Conservation (phyloP, 2,797 vertebrate species). For the Acanthurus lineatus region DNA sequence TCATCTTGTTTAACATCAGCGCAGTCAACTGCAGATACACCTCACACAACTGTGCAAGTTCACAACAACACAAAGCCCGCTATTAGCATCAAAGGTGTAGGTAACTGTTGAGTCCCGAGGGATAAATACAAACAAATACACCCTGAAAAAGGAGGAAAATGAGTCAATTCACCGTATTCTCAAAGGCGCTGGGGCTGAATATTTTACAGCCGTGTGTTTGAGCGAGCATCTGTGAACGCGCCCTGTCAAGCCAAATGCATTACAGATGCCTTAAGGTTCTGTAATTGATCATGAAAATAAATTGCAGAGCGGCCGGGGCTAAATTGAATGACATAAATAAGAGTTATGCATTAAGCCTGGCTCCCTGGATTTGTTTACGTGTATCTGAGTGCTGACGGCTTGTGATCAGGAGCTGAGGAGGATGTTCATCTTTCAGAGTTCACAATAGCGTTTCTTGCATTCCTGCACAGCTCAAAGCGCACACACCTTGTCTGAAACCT, state of each 20-base stretch:
- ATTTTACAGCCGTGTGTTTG: conserved; percentile 63
- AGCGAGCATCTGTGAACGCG: conserved; percentile 43
- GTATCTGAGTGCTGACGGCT: conserved; percentile 55
- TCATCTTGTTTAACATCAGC: conserved; percentile 28
- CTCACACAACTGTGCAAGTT: conserved; percentile 38
- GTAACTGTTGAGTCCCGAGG: conserved; percentile 69
- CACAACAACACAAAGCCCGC: conserved; percentile 46
- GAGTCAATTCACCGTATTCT: conserved; percentile 63
- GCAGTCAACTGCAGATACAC: conserved; percentile 45
- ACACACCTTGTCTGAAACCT: conserved; percentile 66
- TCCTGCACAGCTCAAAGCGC: conserved; percentile 6
- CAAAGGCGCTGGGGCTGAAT: conserved; percentile 56
- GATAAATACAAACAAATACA: conserved; percentile 68
- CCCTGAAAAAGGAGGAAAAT: conserved; percentile 61
- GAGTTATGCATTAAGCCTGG: conserved; percentile 80
- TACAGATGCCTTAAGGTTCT: conserved; percentile 81
- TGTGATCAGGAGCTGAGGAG: conserved; percentile 49
- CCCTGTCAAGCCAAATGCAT: conserved; percentile 76
- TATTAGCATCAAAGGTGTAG: conserved; percentile 77
- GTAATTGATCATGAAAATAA: conserved; percentile 88
- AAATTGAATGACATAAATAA: conserved; percentile 87
- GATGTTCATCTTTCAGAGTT: conserved; percentile 60
- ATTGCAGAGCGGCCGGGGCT: conserved; percentile 78
- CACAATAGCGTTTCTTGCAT: conserved; percentile 61
- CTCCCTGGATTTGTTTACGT: conserved; percentile 75